Evolutionary conservation across 2,888 invertebrate species (phyloP).

Genomic region (Lycaena phlaeas): DNA sequence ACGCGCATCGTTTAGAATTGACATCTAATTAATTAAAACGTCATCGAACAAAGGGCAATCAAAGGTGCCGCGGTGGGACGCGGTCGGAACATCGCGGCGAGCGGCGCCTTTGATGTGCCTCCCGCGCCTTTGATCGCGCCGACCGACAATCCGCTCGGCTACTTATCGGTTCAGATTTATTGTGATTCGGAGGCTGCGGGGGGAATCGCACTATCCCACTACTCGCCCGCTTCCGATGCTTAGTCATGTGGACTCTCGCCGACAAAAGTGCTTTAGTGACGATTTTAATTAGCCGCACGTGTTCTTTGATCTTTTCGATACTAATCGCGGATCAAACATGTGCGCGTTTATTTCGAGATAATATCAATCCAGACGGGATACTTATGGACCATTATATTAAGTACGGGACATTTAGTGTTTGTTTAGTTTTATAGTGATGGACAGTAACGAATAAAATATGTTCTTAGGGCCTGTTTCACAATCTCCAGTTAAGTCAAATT

Average conservation of each 20-base stretch:
- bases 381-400: conserved; percentile 2
- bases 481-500: too few species aligned
- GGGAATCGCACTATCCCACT: conserved; percentile 17
- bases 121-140: conserved; percentile 64
- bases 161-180: conserved; percentile 73
- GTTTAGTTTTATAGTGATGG: conserved; percentile 1
- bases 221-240: conserved; percentile 31
- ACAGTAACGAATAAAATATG: too few species aligned
- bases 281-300: conserved; percentile 22
- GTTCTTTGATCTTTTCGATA: conserved; percentile 20
- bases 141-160: conserved; percentile 67
- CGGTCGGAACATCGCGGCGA: conserved; percentile 42
- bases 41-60: conserved; percentile 47
- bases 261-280: conserved; percentile 30
- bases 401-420: background rate
- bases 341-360: conserved; percentile 5
- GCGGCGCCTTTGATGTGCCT: conserved; percentile 64
- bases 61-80: conserved; percentile 58
- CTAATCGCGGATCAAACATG: conserved; percentile 11
- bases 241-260: conserved; percentile 36
- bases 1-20: conserved; percentile 42
- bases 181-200: conserved; percentile 50
- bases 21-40: conserved; percentile 60
- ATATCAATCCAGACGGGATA: background rate
- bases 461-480: too few species aligned